phyloP scores from a whole-genome alignment of 2,797 vertebrate genomes.

The Artibeus lituratus region DNA sequence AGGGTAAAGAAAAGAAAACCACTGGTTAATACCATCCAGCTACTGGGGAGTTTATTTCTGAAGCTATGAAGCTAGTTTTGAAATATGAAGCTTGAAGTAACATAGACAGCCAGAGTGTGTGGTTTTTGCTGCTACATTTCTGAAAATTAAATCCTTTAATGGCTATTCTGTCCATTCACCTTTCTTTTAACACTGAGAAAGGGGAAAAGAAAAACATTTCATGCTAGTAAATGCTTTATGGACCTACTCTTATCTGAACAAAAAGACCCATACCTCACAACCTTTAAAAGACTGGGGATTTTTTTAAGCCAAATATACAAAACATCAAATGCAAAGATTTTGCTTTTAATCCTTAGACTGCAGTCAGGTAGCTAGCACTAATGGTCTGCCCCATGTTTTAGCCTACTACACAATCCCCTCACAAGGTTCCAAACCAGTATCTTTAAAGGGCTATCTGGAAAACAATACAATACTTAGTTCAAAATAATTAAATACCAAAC shows the following conservation, averaged over 20 bases:
- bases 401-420: neutral
- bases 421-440: constrained; percentile 12
- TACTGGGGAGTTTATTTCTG: constrained; percentile 19
- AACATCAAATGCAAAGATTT: constrained; percentile 43
- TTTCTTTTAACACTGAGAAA: constrained; percentile 49
- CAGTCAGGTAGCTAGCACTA: neutral
- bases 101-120: neutral
- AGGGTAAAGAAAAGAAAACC: constrained; percentile 39
- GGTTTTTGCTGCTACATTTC: constrained; percentile 30
- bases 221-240: constrained; percentile 56
- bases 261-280: constrained; percentile 26
- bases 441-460: neutral
- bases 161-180: constrained; percentile 34
- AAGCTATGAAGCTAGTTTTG: constrained; percentile 42
- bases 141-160: constrained; percentile 48
- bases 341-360: constrained; percentile 45
- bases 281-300: constrained; percentile 38
- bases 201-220: constrained; percentile 38
- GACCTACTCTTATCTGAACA: constrained; percentile 24
- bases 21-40: neutral
- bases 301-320: constrained; percentile 54
- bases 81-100: constrained; percentile 39
- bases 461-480: neutral
- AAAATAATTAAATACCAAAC: constrained; percentile 44
- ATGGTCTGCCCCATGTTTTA: neutral